phyloP scores from a whole-genome alignment of 2,113 vertebrate species.

The Tupaia chinensis region DNA sequence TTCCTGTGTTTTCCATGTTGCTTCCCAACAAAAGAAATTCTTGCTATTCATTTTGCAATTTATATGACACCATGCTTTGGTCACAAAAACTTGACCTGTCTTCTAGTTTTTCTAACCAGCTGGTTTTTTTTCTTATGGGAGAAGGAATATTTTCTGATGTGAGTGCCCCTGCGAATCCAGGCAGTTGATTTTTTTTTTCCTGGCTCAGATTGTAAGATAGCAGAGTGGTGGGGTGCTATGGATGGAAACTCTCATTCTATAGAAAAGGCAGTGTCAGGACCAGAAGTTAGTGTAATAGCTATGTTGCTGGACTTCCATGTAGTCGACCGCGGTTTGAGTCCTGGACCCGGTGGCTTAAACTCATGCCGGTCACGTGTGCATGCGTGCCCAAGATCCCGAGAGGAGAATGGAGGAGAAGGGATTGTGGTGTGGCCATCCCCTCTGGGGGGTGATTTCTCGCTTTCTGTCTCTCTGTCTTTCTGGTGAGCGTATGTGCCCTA shows the following conservation, averaged over 20 bases:
- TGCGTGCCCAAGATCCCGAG: no score
- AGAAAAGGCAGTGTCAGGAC: neutral
- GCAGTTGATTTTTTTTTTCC: neutral
- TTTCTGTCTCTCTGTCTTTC: no score
- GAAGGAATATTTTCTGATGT: neutral
- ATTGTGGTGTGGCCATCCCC: no score
- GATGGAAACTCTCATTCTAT: rapidly evolving
- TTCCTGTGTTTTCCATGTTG: neutral
- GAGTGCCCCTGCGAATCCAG: neutral
- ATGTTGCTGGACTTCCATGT: no score
- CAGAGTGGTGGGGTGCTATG: neutral
- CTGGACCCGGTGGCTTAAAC: no score
- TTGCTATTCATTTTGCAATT: neutral
- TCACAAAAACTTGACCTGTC: neutral
- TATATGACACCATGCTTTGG: neutral
- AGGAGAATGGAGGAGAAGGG: no score
- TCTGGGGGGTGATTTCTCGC: no score
- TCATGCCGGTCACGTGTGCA: no score
- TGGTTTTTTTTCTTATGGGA: neutral
- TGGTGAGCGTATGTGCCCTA: no score
- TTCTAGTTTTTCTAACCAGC: neutral
- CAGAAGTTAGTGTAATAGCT: no score
- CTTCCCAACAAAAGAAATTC: neutral
- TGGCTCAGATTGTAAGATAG: neutral
- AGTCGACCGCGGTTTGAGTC: no score